Base-by-base conservation (phyloP, 2,113 vertebrate species). In the Lanius ludovicianus region DNA sequence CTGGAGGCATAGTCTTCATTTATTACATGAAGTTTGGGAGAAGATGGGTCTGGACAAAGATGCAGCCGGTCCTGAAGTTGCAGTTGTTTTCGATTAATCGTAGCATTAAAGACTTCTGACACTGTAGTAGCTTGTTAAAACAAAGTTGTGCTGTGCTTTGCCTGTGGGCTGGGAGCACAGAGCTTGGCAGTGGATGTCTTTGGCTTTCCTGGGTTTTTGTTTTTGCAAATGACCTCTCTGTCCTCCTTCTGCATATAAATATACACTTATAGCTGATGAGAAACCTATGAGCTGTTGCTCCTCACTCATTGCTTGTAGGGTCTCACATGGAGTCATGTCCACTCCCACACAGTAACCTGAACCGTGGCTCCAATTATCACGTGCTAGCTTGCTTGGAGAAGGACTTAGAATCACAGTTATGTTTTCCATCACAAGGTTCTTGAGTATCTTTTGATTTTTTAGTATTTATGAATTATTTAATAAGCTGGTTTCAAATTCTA, bases 331-430 rank as follows among this genome's bases (percentile, higher is more conserved):
- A 67, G 4, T 10, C 7, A 2, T 47, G 25, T 24, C 52, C 5
- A 1, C 41, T 69, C 20, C 9, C 52, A 33, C 1, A 5, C 5
- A 15, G n/a, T 28, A 47, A 67, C 28, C 17, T 4, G 2, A 77
- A 11, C 37, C 0, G 0, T n/a, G 50, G 8, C 21, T 65, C 17
- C 47, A 70, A 13, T 19, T n/a, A 64, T 33, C 10, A 3, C 0
- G 0, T 15, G 5, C 23, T 77, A 31, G 67, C 44, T 28, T 70
- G 6, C 71, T 83, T 69, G 50, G 31, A 49, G 35, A 44, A 62
- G 18, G 14, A 13, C 9, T 62, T 67, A 4, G 1, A 41, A 37
- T n/a, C 33, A 20, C 23, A 23, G 19, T 53, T 28, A n/a, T 9
- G 4, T 33, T 57, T 83, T 65, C 41, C 12, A 2, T 37, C 15